These are phyloP conservation scores for Neoarius graeffei DNA, from an alignment of 2,113 vertebrate species.

Conservation along the genomic window DNA sequence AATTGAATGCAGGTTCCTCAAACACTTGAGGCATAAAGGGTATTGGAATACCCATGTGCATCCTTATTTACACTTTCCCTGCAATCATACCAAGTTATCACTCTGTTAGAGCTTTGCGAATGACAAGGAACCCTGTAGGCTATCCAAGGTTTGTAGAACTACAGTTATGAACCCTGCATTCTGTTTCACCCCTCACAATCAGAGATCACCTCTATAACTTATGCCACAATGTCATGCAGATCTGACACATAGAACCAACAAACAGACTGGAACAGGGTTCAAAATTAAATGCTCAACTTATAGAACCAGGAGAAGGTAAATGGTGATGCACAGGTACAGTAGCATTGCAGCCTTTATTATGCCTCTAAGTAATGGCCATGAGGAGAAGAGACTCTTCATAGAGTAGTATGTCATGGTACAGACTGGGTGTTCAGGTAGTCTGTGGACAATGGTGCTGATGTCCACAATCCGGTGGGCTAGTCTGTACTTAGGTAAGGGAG, in stretches of 20 bases:
- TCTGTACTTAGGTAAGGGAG: neutral
- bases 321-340: neutral
- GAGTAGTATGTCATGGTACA: neutral
- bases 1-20: too few relatives aligned
- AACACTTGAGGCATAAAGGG: too few relatives aligned
- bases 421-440: neutral
- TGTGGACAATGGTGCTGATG: neutral
- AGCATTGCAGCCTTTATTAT: neutral
- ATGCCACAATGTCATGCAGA: conserved; percentile 3
- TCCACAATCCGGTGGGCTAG: neutral
- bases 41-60: too few relatives aligned
- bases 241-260: neutral
- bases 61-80: neutral
- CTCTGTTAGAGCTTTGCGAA: too few relatives aligned
- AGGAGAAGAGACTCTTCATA: neutral
- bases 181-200: neutral
- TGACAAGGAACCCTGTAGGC: too few relatives aligned
- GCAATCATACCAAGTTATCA: neutral
- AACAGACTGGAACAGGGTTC: neutral
- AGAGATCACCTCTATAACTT: neutral
- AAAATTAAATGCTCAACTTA: neutral
- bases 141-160: neutral
- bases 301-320: neutral
- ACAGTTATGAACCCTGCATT: neutral
- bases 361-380: neutral